Base-by-base conservation (phyloP, 2,888 invertebrate genomes). In the Himalopsyche japonica region DNA sequence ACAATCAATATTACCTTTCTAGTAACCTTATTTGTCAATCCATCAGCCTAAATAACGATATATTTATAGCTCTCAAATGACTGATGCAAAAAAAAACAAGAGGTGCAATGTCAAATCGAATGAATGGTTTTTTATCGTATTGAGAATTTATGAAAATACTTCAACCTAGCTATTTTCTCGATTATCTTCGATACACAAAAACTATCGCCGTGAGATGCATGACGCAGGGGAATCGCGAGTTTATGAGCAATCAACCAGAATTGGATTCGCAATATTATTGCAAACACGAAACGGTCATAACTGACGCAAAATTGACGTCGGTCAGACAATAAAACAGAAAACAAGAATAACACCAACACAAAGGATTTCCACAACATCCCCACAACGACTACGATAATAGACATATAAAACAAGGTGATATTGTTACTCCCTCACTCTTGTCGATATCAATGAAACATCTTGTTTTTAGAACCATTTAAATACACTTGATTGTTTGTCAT, bases 191-290 rank as follows among this genome's bases (percentile, higher is more conserved):
- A 43, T 43, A 15, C 20, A 70, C 70, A 70, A 32, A 76, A 76
- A 57, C 5, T 5, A 7, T 18, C 76, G 8, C 76, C 6, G 30
- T 34, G 34, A 76, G 76, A 76, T n/a, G 6, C 12, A 18, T n/a
- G 30, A n/a, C 18, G 12, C n/a, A 1, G n/a, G n/a, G 76, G 76
- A n/a, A 18, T 76, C 18, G 30, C 30, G 24, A n/a, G 80, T 84
- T 84, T 84, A 84, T 81, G 84, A 80, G 80, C 84, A 80, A 76
- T 84, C 84, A 77, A 81, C 84, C 34, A 80, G 84, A 84, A 84
- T 84, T 80, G 84, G 80, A 84, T 84, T 80, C 76, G 76, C 80
- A 80, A 47, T 79, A 83, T 79, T 79, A 83, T 79, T 34, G 76
- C 80, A 78, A 49, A 70, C 30, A 48, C 37, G 80, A 70, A 81